These are phyloP conservation scores for Stichodactyla helianthus DNA, from an alignment of 64 coral and sea anemone species.

Conservation along the genomic window DNA sequence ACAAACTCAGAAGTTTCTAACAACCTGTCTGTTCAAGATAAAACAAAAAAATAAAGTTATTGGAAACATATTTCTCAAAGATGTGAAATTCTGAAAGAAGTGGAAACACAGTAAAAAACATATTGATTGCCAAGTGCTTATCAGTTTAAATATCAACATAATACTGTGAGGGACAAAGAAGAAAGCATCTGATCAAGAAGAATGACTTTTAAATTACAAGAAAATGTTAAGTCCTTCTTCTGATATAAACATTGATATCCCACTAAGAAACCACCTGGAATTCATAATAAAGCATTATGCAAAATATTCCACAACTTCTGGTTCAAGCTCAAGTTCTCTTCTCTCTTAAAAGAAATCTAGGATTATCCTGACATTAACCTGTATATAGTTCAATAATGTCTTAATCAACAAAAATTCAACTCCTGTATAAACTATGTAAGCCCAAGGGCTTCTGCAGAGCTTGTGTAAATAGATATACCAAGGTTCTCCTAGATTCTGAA, in stretches of 20 bases:
- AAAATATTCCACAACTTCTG: neutral
- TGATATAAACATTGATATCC: conserved; percentile 12
- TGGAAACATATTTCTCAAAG: neutral
- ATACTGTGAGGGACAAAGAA: neutral
- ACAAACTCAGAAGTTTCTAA: neutral
- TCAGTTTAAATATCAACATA: neutral
- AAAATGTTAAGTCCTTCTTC: neutral
- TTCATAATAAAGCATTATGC: neutral
- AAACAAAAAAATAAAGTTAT: neutral
- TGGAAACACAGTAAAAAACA: neutral
- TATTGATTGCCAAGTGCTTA: neutral
- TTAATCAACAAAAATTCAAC: neutral
- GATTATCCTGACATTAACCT: neutral
- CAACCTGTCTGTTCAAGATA: neutral
- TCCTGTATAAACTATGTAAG: neutral
- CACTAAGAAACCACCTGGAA: conserved; percentile 9
- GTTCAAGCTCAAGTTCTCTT: neutral
- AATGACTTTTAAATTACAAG: conserved; percentile 14
- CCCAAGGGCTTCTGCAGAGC: neutral
- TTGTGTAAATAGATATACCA: neutral
- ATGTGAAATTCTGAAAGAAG: neutral
- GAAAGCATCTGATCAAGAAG: neutral
- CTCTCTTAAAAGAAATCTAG: neutral
- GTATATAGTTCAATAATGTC: neutral
- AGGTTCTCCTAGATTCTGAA: neutral